A percentile compares a stretch with the other conserved stretches of the same genome.
phyloP scores from a whole-genome alignment of 53 echinoderm and acorn worm species.

The Zoroaster sp. region DNA sequence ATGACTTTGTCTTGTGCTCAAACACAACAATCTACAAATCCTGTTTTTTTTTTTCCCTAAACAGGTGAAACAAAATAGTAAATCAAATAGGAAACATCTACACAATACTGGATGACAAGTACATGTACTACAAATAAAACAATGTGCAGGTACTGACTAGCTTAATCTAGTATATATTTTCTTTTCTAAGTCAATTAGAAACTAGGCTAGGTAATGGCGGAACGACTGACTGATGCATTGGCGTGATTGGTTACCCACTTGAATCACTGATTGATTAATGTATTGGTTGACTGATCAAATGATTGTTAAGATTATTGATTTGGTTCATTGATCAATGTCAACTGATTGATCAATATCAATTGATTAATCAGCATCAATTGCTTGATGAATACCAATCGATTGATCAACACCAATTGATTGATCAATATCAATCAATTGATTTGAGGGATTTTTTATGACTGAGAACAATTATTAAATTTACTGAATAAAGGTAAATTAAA shows the following conservation, averaged over 20 bases:
- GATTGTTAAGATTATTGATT: neutral
- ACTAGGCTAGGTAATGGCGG: neutral
- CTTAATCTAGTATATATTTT: neutral
- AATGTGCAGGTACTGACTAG: neutral
- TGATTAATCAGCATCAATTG: neutral
- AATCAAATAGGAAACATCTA: neutral
- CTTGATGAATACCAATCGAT: no score
- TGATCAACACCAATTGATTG: no score
- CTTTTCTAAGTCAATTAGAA: neutral
- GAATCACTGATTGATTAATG: conserved; percentile 14
- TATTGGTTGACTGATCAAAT: neutral
- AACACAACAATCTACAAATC: neutral
- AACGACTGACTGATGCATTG: neutral
- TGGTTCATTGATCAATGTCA: neutral
- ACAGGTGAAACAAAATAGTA: neutral
- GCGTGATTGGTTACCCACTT: neutral
- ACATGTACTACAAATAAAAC: neutral
- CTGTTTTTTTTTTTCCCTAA: neutral
- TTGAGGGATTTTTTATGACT: no score
- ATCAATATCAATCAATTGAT: no score
- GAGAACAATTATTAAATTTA: no score
- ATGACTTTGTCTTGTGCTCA: neutral
- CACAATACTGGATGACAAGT: neutral
- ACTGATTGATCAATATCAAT: neutral
- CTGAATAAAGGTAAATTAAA: no score